Conservation (phyloP, 2,888 invertebrate genomes). For the Melangyna quadrimaculata region DNA sequence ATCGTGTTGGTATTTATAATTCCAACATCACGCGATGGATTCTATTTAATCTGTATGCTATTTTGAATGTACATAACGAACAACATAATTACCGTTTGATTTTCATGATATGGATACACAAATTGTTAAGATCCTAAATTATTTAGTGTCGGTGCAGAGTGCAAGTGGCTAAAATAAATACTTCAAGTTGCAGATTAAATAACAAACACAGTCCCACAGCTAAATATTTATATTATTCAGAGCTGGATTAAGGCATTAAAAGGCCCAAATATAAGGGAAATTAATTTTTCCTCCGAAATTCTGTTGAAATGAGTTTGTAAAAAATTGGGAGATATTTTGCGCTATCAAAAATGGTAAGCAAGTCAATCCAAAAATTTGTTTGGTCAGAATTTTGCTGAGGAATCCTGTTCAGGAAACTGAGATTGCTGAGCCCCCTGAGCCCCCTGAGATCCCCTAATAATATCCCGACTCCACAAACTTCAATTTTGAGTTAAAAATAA, state of each 20-base stretch:
- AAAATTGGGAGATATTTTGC: no score
- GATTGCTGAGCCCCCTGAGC: no score
- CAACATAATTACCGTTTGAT: slow-evolving; percentile 56
- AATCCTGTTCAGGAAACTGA: no score
- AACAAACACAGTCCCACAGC: background rate
- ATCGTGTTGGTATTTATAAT: background rate
- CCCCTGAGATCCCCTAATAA: no score
- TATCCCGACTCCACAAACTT: no score
- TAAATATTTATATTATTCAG: background rate
- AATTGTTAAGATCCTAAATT: slow-evolving; percentile 54
- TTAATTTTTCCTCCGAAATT: background rate
- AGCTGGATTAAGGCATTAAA: background rate
- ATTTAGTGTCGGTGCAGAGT: background rate
- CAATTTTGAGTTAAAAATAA: no score
- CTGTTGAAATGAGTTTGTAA: no score
- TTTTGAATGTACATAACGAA: slow-evolving; percentile 25
- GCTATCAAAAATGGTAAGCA: no score
- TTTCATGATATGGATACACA: slow-evolving; percentile 66
- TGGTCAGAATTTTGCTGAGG: no score
- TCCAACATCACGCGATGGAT: background rate
- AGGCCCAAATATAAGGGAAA: background rate
- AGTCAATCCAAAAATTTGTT: no score
- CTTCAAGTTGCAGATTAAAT: slow-evolving; percentile 15
- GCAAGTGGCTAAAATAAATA: background rate
- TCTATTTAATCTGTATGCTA: slow-evolving; percentile 47